phyloP scores from a whole-genome alignment of 2,113 vertebrate species.

The Cyrtonyx montezumae region DNA sequence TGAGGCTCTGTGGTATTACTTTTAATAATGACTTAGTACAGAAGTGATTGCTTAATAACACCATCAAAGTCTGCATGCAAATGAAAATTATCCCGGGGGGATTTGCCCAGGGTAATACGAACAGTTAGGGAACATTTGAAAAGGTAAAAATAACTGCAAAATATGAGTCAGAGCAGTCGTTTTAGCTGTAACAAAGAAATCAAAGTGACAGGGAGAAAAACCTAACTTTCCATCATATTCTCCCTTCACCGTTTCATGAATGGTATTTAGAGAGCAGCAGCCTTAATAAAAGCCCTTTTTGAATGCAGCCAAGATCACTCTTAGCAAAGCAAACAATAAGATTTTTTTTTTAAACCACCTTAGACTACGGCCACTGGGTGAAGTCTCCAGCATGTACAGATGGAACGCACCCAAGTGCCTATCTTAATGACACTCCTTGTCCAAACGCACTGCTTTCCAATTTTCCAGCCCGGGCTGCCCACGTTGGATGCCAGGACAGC shows the following conservation, averaged over 20 bases:
- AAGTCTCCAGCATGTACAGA: slow-evolving; percentile 78
- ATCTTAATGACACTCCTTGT: slow-evolving; percentile 87
- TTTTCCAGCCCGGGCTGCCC: slow-evolving; percentile 80
- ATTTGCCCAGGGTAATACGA: slow-evolving; percentile 56
- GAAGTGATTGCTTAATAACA: slow-evolving; percentile 71
- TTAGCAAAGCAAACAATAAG: slow-evolving; percentile 64
- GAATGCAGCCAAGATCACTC: slow-evolving; percentile 21
- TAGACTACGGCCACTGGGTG: slow-evolving; percentile 52
- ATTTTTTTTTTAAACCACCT: not conserved
- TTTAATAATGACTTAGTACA: slow-evolving; percentile 63
- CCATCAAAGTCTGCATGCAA: slow-evolving; percentile 71
- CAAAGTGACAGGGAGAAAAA: slow-evolving; percentile 72
- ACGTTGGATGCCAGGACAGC: slow-evolving; percentile 76
- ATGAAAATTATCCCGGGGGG: slow-evolving; percentile 62
- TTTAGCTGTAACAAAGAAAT: slow-evolving; percentile 67
- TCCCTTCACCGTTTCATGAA: slow-evolving; percentile 49
- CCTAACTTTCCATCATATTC: slow-evolving; percentile 60
- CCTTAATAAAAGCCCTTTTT: slow-evolving; percentile 41
- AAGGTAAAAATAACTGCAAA: slow-evolving; percentile 74
- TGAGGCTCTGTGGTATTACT: slow-evolving; percentile 62
- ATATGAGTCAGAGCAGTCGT: slow-evolving; percentile 69
- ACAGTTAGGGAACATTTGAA: slow-evolving; percentile 65
- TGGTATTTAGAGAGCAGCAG: slow-evolving; percentile 55
- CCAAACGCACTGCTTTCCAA: slow-evolving; percentile 87
- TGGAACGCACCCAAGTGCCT: slow-evolving; percentile 82